phyloP scores from a whole-genome alignment of 1,140 invertebrate species.

The Riptortus pedestris region DNA sequence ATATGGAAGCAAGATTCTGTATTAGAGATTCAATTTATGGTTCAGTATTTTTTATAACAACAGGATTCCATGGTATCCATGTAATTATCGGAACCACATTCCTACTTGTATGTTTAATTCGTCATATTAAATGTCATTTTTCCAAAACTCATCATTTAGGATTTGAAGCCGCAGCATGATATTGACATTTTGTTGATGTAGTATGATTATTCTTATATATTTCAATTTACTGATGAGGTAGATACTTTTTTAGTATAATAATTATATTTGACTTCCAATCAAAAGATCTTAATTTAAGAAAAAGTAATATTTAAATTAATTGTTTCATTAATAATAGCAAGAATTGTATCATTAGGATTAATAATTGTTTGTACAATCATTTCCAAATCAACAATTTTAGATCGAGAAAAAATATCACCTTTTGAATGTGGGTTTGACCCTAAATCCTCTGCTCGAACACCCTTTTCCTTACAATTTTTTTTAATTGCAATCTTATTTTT shows the following conservation, averaged over 20 bases:
- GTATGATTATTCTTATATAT: slow-evolving; percentile 60
- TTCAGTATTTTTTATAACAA: slow-evolving; percentile 56
- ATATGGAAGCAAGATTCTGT: background rate
- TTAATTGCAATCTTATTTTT: slow-evolving; percentile 19
- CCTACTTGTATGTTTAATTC: slow-evolving; percentile 44
- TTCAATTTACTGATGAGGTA: slow-evolving; percentile 50
- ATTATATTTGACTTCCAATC: slow-evolving; percentile 59
- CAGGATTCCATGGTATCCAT: slow-evolving; percentile 62
- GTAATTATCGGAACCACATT: slow-evolving; percentile 48
- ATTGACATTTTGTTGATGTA: slow-evolving; percentile 60
- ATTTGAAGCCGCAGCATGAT: slow-evolving; percentile 58
- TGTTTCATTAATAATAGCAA: background rate
- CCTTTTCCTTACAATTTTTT: slow-evolving; percentile 36
- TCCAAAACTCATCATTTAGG: slow-evolving; percentile 51
- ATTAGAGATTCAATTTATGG: slow-evolving; percentile 48
- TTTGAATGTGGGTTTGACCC: slow-evolving; percentile 54
- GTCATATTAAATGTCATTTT: slow-evolving; percentile 45
- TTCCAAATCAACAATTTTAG: slow-evolving; percentile 43
- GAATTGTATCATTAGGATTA: background rate
- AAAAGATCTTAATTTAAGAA: slow-evolving; percentile 40
- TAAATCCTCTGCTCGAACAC: slow-evolving; percentile 42
- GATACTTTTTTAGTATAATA: slow-evolving; percentile 41
- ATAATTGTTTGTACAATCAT: slow-evolving; percentile 14
- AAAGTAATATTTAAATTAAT: background rate
- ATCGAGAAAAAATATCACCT: slow-evolving; percentile 46